Conservation (phyloP, 2,888 invertebrate genomes). For the Phyllotreta striolata region DNA sequence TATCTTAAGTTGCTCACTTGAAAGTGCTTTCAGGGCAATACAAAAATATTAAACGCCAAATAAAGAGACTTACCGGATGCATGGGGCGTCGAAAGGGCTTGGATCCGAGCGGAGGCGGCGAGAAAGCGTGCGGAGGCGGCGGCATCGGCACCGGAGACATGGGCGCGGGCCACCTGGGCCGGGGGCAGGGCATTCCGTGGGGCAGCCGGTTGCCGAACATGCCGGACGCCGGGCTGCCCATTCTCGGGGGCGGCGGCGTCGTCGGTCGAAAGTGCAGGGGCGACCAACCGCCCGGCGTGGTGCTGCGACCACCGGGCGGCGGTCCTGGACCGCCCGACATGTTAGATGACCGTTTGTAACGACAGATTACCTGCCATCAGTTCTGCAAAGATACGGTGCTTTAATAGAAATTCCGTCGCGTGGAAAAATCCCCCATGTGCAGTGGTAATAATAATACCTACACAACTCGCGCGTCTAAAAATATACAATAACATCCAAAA, state of each 20-base stretch:
- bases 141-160: conserved; percentile 61
- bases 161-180: conserved; percentile 72
- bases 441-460: too few relatives aligned
- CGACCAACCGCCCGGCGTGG: conserved; percentile 64
- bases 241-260: conserved; percentile 76
- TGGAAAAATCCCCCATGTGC: background rate
- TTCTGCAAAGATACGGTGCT: conserved; percentile 41
- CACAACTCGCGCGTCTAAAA: conserved; percentile 15
- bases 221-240: conserved; percentile 60
- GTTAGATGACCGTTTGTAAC: conserved; percentile 27
- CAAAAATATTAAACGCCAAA: background rate
- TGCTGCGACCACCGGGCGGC: conserved; percentile 56
- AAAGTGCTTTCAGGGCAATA: too few relatives aligned
- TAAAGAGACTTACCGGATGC: conserved; percentile 57
- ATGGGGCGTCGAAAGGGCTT: conserved; percentile 59
- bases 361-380: conserved; percentile 45
- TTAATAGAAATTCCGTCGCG: background rate
- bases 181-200: conserved; percentile 69
- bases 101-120: conserved; percentile 61
- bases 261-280: conserved; percentile 75
- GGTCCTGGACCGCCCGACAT: conserved; percentile 56
- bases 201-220: conserved; percentile 63
- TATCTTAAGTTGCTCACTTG: background rate
- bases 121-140: conserved; percentile 56
- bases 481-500: conserved; percentile 26